Conservation (phyloP, 2,113 vertebrate genomes). For the Falcunculus frontatus region DNA sequence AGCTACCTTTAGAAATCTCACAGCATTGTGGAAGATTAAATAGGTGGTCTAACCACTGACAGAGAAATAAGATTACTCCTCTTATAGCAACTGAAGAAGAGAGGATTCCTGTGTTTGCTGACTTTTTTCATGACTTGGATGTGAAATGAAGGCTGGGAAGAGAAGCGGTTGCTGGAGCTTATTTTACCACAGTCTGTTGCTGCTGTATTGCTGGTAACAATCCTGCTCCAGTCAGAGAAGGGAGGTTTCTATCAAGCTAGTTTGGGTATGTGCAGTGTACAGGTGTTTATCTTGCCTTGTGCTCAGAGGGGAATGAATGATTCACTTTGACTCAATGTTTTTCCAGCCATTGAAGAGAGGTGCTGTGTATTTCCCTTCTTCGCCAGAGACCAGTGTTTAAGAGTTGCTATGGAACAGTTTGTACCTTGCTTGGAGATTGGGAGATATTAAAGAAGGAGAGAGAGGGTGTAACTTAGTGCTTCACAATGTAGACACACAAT, state of each 20-base stretch:
- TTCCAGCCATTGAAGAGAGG: not conserved
- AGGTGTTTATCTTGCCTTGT: not conserved
- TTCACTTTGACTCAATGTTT: not conserved
- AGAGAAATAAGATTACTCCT: not conserved
- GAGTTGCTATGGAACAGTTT: not conserved
- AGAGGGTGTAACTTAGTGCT: not conserved
- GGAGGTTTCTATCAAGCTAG: not conserved
- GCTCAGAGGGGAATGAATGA: not conserved
- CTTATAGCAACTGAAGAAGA: not conserved
- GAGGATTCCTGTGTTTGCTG: not conserved
- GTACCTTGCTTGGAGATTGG: not conserved
- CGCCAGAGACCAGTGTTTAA: not conserved
- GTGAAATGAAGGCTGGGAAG: not conserved
- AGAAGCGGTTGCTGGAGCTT: not conserved
- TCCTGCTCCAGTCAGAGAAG: not conserved
- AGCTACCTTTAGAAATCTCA: not conserved
- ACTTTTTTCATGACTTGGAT: not conserved
- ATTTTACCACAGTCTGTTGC: not conserved
- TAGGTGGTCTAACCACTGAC: not conserved
- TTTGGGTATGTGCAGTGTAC: not conserved
- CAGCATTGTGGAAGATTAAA: not conserved
- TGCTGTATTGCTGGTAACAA: not conserved
- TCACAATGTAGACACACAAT: not conserved
- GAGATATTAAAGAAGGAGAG: not conserved
- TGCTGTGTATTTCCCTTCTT: not conserved